Conservation (phyloP, 2,888 invertebrate genomes). For the Adelphocoris suturalis region DNA sequence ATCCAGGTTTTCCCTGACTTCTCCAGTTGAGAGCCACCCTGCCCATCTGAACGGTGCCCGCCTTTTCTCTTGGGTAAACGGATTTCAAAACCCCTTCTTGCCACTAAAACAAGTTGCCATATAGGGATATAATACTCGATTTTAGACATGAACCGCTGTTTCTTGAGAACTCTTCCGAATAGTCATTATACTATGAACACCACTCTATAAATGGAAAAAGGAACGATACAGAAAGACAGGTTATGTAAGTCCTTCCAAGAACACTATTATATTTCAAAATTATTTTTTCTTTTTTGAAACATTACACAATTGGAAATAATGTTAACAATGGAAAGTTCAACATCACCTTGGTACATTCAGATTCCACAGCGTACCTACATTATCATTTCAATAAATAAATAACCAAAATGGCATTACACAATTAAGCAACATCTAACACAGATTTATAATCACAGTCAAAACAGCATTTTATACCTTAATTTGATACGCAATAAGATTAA, state of each 20-base stretch:
- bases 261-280: constrained; percentile 38
- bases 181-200: neutral
- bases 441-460: constrained; percentile 63
- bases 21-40: no score
- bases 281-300: neutral
- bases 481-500: neutral
- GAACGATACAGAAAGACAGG: neutral
- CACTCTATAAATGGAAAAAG: neutral
- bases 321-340: constrained; percentile 27
- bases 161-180: no score
- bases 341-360: constrained; percentile 19
- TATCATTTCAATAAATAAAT: constrained; percentile 57
- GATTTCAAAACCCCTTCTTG: no score
- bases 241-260: neutral
- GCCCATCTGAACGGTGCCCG: no score
- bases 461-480: constrained; percentile 33
- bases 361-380: constrained; percentile 48
- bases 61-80: no score
- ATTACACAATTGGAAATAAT: constrained; percentile 26
- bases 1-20: no score
- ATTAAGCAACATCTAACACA: constrained; percentile 62
- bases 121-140: no score
- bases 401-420: constrained; percentile 4
- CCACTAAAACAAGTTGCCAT: no score
- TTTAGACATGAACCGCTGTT: neutral